These are phyloP conservation scores for Desoria tigrina DNA, from an alignment of 2,888 invertebrate species.

Conservation along the genomic window DNA sequence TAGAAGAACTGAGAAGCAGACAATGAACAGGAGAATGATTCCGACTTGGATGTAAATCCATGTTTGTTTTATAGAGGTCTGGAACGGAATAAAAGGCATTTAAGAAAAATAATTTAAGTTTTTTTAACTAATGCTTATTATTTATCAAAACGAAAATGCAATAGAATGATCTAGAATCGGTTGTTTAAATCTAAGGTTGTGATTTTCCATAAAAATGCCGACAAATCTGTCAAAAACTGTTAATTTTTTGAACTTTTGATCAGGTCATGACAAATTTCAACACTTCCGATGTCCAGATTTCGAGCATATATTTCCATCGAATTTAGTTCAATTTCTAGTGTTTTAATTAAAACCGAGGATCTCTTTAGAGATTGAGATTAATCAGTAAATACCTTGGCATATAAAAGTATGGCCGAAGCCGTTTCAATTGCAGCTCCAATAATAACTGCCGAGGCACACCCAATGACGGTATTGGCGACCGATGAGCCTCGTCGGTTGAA, in stretches of 20 bases:
- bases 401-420: conserved; percentile 11
- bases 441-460: conserved; percentile 2
- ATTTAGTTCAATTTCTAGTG: too few relatives aligned
- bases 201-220: too few relatives aligned
- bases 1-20: conserved; percentile 21
- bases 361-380: too few relatives aligned
- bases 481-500: not conserved
- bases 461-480: conserved; percentile 12
- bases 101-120: not conserved
- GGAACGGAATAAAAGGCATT: not conserved
- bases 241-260: too few relatives aligned
- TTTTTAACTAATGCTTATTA: too few relatives aligned
- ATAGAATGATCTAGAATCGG: too few relatives aligned
- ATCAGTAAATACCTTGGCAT: conserved; percentile 27
- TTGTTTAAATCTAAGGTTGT: too few relatives aligned
- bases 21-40: conserved; percentile 13
- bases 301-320: too few relatives aligned
- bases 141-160: too few relatives aligned
- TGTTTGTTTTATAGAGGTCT: conserved; percentile 16
- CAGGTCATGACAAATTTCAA: too few relatives aligned
- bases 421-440: conserved; percentile 18
- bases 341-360: too few relatives aligned
- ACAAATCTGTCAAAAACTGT: not conserved
- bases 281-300: too few relatives aligned
- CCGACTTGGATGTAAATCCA: conserved; percentile 17